These are phyloP conservation scores for Lycaon pictus DNA, from an alignment of 2,113 vertebrate genomes.

Conservation along the genomic window DNA sequence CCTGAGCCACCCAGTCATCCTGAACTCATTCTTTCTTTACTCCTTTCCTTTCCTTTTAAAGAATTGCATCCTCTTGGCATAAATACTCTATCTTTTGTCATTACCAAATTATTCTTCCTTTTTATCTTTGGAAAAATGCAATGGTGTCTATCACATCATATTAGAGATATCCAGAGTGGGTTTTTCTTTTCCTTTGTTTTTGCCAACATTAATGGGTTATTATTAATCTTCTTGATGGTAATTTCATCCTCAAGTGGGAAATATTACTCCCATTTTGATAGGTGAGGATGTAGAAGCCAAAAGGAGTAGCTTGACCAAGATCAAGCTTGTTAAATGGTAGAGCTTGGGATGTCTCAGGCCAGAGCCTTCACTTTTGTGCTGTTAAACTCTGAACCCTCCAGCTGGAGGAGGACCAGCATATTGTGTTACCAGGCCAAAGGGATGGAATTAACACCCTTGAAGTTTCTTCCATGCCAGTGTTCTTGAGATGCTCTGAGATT, in stretches of 20 bases:
- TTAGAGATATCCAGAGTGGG: not conserved
- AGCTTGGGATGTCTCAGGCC: not conserved
- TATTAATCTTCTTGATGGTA: not conserved
- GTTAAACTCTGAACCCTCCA: not conserved
- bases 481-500: not conserved
- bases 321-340: not conserved
- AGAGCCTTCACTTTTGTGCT: not conserved
- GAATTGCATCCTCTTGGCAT: not conserved
- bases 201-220: not conserved
- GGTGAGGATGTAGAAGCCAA: not conserved
- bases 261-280: not conserved
- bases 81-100: not conserved
- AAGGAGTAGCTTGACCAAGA: not conserved
- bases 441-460: not conserved
- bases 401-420: no score
- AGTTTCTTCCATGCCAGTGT: not conserved
- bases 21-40: not conserved
- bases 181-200: not conserved
- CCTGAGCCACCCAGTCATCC: no score
- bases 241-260: not conserved
- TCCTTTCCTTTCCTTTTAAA: not conserved
- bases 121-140: not conserved
- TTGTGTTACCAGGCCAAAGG: not conserved
- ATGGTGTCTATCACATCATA: not conserved
- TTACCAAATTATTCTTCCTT: not conserved